Percentiles rank a stretch among this genome's conserved stretches.
Conservation (phyloP, 2,888 invertebrate genomes). For the Synanthedon andrenaeformis region DNA sequence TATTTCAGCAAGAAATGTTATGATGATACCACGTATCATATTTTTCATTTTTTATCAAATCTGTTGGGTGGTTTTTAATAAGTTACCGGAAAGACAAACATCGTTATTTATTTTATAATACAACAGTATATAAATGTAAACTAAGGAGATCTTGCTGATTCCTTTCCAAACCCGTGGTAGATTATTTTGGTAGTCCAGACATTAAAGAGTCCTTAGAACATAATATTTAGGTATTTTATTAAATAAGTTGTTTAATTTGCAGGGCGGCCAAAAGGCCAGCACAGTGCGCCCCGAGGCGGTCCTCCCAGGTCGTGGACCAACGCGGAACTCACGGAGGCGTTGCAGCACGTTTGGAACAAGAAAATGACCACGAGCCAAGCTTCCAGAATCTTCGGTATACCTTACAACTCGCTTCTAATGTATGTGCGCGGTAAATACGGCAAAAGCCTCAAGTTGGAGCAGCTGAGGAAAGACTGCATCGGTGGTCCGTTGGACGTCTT, state of each 20-base stretch:
- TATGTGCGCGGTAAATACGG: conserved; percentile 93
- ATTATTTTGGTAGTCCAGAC: conserved; percentile 5
- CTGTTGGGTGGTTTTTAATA: too few species aligned
- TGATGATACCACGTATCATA: too few species aligned
- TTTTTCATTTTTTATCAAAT: too few species aligned
- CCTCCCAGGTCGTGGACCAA: conserved; percentile 94
- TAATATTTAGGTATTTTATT: neutral
- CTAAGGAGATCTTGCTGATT: too few species aligned
- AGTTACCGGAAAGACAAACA: too few species aligned
- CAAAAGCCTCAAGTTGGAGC: conserved; percentile 90
- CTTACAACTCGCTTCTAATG: conserved; percentile 93
- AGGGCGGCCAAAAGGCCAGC: conserved; percentile 91
- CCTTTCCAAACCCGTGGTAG: conserved; percentile 3
- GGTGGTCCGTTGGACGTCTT: conserved; percentile 83
- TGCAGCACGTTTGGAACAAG: conserved; percentile 95
- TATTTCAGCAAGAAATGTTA: too few species aligned
- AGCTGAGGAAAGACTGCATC: conserved; percentile 88
- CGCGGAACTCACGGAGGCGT: conserved; percentile 88
- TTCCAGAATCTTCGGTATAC: conserved; percentile 89
- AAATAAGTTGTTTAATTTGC: conserved; percentile 25
- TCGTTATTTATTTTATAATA: too few species aligned
- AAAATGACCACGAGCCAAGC: conserved; percentile 95
- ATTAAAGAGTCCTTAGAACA: neutral
- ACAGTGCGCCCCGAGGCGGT: conserved; percentile 90
- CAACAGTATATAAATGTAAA: too few species aligned